Evolutionary conservation across 2,888 invertebrate genomes (phyloP), one percentile per base, ranked within the genome.

Genomic region (Spatulosminthurus flaviceps): DNA sequence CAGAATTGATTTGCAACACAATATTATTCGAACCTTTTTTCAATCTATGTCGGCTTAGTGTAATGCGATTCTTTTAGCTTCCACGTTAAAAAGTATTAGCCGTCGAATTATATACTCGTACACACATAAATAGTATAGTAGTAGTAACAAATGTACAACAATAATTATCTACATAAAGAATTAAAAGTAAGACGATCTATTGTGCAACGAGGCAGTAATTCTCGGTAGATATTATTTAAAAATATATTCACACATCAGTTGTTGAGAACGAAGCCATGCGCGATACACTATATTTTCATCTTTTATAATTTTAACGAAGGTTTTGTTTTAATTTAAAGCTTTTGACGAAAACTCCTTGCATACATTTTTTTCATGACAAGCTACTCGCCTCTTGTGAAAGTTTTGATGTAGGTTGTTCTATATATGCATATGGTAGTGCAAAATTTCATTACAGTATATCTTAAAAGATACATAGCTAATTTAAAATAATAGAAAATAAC

Each of bases 191-290:
- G 19, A 51, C 16, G 4, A 24, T 22, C 22, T 64, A 64, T 64
- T 64, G 64, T 64, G 64, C 64, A 64, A 64, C 24, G 64, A 64
- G 64, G 64, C 64, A 64, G 64, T 64, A 60, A 5, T 24, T 64
- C 24, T 64, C 26, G 22, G 4, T 13, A 60, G n/a, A n/a, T 13
- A 60, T 60, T 60, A 21, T 64, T 64, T 24, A 64, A 64, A 64
- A 64, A 64, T 64, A 64, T 64, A 64, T 64, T 64, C 64, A 64
- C 64, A 64, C 22, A 64, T 64, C 19, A 60, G 60, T 19, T n/a
- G n/a, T n/a, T 64, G 64, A 64, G n/a, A 64, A 64, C 26, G 64
- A 61, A 61, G 61, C 61, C 61, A 22, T 61, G 19, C 61, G 13
- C 41, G 41, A 9, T 41, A 41, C 13, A 9, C 41, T 41, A 41